Conservation (phyloP, 2,888 invertebrate genomes). For the Lasiommata megera region DNA sequence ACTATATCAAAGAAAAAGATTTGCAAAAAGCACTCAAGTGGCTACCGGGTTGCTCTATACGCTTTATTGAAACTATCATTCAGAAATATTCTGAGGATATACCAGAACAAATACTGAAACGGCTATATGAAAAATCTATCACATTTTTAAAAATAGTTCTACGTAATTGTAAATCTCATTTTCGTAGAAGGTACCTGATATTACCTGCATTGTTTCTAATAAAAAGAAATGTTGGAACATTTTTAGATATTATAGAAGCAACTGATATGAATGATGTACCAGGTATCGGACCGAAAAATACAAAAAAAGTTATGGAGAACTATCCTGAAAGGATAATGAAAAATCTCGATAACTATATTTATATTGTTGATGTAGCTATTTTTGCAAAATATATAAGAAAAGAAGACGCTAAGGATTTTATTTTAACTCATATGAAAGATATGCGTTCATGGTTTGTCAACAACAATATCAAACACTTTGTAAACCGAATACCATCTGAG, state of each 20-base stretch:
- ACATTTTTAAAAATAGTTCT: conserved; percentile 8
- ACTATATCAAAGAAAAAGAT: conserved; percentile 45
- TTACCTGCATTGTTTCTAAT: conserved; percentile 43
- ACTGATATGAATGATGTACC: conserved; percentile 26
- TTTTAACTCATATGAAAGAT: conserved; percentile 41
- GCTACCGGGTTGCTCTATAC: conserved; percentile 56
- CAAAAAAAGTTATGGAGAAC: conserved; percentile 49
- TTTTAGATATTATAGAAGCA: conserved; percentile 46
- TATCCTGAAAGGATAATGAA: conserved; percentile 46
- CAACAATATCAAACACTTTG: conserved; percentile 45
- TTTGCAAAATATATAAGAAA: conserved; percentile 52
- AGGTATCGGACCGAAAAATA: conserved; percentile 43
- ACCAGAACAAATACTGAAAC: conserved; percentile 13
- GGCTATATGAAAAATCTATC: conserved; percentile 12
- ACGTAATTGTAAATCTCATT: conserved; percentile 24
- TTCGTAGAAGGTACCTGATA: conserved; percentile 36
- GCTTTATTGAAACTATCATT: conserved; percentile 48
- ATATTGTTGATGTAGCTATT: conserved; percentile 46
- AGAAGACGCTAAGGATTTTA: conserved; percentile 49
- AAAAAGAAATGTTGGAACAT: conserved; percentile 44
- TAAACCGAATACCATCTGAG: conserved; percentile 47
- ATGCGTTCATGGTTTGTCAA: conserved; percentile 37
- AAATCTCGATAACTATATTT: conserved; percentile 47
- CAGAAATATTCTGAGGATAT: conserved; percentile 31
- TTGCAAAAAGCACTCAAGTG: conserved; percentile 48